Conservation (phyloP, 2,113 vertebrate genomes). For the Tenrec ecaudatus region DNA sequence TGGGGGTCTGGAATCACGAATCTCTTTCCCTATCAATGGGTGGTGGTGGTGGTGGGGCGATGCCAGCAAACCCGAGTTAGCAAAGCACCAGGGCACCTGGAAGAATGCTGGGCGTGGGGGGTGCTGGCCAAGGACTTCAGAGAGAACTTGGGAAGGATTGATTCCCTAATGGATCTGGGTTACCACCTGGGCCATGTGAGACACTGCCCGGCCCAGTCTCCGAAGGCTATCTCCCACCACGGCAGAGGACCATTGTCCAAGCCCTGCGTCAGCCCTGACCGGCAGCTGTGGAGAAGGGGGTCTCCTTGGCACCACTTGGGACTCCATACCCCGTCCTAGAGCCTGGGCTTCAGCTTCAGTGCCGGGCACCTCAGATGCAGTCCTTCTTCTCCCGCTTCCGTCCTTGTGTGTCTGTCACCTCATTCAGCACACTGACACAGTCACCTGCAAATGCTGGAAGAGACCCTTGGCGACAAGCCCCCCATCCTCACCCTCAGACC, state of each 20-base stretch:
- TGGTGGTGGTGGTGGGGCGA: not conserved
- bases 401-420: not conserved
- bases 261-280: not conserved
- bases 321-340: not conserved
- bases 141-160: not conserved
- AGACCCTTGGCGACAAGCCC: not conserved
- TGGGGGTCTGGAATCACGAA: not conserved
- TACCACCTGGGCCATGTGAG: rapidly evolving
- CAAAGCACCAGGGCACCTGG: not conserved
- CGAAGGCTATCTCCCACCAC: not conserved
- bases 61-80: not conserved
- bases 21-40: not conserved
- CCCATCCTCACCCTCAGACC: not conserved
- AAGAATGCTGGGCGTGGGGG: not conserved
- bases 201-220: rapidly evolving
- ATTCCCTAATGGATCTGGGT: not conserved
- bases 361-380: not conserved
- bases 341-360: not conserved
- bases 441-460: not conserved
- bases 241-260: not conserved
- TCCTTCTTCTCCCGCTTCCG: not conserved
- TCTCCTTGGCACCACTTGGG: not conserved
- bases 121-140: not conserved
- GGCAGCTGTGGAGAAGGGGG: not conserved
- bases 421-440: not conserved